Conservation (phyloP, 2,797 vertebrate genomes). For the Pampus argenteus region DNA sequence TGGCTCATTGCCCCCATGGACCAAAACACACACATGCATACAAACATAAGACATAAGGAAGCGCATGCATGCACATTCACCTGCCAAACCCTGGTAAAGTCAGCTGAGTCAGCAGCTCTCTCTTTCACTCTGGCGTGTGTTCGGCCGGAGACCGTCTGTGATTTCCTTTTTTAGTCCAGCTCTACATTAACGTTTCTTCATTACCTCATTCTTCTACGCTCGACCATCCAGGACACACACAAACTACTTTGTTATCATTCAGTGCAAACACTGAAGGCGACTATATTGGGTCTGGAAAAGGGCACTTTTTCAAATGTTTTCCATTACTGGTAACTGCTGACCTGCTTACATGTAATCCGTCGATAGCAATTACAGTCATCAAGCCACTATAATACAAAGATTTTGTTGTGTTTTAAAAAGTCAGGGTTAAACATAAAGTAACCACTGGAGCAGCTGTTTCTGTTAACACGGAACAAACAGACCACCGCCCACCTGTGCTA, state of each 20-base stretch:
- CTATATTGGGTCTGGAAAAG: slow-evolving; percentile 16
- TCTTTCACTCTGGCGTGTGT: slow-evolving; percentile 13
- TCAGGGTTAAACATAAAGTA: background rate
- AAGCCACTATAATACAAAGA: background rate
- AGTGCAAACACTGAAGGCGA: slow-evolving; percentile 11
- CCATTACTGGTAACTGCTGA: background rate
- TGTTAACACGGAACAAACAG: too few relatives aligned
- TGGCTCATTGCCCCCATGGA: slow-evolving; percentile 26
- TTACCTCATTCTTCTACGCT: slow-evolving; percentile 10
- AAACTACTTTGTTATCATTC: slow-evolving; percentile 26
- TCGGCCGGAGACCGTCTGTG: slow-evolving; percentile 33
- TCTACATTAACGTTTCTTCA: slow-evolving; percentile 57
- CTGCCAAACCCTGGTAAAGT: slow-evolving; percentile 28
- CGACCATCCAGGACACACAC: slow-evolving; percentile 22
- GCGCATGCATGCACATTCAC: slow-evolving; percentile 25
- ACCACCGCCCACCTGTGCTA: too few relatives aligned
- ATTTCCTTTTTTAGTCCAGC: slow-evolving; percentile 46
- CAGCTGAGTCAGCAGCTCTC: slow-evolving; percentile 64
- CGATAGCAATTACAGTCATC: background rate
- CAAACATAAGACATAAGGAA: slow-evolving; percentile 9
- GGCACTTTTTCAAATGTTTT: background rate
- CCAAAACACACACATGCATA: slow-evolving; percentile 17
- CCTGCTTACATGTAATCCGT: background rate
- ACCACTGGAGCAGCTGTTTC: too few relatives aligned
- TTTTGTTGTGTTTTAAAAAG: background rate